Evolutionary conservation across 2,113 vertebrate species (phyloP).

Genomic region (Podiceps cristatus): DNA sequence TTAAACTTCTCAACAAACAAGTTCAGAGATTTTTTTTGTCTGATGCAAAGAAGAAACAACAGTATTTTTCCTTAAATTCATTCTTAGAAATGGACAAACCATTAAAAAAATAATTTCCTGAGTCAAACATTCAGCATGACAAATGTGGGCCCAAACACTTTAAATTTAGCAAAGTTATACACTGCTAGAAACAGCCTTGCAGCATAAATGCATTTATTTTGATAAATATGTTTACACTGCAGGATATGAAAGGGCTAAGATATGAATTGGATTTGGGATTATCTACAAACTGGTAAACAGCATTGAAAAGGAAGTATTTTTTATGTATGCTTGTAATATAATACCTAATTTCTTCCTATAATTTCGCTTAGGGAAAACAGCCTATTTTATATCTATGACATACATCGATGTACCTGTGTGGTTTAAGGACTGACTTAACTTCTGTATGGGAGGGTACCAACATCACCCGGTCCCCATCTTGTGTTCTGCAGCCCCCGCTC

Average conservation of each 20-base stretch:
- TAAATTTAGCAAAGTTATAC: conserved; percentile 38
- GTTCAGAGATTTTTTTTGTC: neutral
- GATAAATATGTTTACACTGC: conserved; percentile 52
- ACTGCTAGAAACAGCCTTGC: conserved; percentile 25
- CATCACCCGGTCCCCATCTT: too few relatives aligned
- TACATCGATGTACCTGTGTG: neutral
- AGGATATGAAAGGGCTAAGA: conserved; percentile 26
- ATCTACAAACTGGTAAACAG: conserved; percentile 16
- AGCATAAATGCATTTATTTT: conserved; percentile 50
- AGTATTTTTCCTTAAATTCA: neutral
- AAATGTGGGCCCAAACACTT: conserved; percentile 27
- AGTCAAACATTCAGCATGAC: conserved; percentile 36
- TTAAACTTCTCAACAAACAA: neutral
- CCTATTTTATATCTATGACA: neutral
- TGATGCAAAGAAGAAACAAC: neutral
- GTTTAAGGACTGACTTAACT: neutral
- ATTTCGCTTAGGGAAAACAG: neutral
- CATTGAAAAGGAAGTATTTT: neutral
- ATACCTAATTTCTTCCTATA: neutral
- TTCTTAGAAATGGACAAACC: neutral
- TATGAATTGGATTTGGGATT: conserved; percentile 28
- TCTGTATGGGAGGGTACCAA: neutral
- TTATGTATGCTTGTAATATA: neutral
- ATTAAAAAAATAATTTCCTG: neutral
- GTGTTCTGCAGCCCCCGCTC: neutral